A percentile compares a stretch with the other conserved stretches of the same genome.
phyloP scores from a whole-genome alignment of 2,113 vertebrate species.

The Rhea americana region DNA sequence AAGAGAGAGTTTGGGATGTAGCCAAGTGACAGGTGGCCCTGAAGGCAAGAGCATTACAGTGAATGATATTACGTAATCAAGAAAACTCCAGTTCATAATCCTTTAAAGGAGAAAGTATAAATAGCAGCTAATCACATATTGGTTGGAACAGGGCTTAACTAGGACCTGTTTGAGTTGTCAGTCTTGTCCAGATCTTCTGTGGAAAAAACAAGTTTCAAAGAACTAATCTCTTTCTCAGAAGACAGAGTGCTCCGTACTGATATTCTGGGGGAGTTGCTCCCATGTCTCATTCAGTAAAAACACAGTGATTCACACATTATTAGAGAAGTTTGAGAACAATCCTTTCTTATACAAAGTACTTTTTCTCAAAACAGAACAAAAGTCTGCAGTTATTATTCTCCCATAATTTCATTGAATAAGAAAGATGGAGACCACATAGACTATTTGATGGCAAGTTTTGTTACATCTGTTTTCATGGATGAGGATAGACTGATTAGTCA shows the following conservation, averaged over 20 bases:
- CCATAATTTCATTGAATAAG: neutral
- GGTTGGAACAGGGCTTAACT: neutral
- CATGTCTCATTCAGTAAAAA: neutral
- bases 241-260: rapidly evolving
- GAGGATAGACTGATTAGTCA: neutral
- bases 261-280: neutral
- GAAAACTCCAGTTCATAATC: neutral
- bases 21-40: rapidly evolving
- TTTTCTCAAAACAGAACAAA: neutral
- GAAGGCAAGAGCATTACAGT: neutral
- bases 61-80: neutral
- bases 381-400: neutral
- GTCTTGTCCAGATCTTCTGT: rapidly evolving
- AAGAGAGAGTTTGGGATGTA: neutral
- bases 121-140: rapidly evolving
- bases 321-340: neutral
- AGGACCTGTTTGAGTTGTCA: neutral
- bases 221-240: neutral
- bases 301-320: neutral
- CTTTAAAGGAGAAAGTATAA: neutral
- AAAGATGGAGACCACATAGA: neutral
- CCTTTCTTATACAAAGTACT: neutral
- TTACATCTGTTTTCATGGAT: neutral
- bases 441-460: neutral
- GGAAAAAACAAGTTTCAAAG: neutral